A percentile compares a stretch with the other conserved stretches of the same genome.
phyloP scores from a whole-genome alignment of 2,888 invertebrate species.

The Diaprepes abbreviatus region DNA sequence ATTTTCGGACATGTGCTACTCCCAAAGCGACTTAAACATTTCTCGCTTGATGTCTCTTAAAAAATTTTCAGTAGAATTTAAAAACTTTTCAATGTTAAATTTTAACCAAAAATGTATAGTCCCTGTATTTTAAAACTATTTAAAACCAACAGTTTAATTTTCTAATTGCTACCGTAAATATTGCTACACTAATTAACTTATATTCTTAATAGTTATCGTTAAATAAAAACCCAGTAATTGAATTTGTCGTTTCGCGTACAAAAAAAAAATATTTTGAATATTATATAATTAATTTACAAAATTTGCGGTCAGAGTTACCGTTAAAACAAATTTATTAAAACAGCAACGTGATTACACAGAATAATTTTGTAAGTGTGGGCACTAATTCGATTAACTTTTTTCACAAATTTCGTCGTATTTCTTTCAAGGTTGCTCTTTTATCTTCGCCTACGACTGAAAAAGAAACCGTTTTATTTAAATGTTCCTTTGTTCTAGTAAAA shows the following conservation, averaged over 20 bases:
- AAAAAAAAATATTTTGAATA: background rate
- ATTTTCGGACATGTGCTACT: too few species aligned
- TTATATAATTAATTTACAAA: background rate
- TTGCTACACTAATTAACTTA: too few species aligned
- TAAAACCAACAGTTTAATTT: too few species aligned
- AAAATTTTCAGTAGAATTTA: too few species aligned
- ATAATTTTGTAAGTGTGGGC: background rate
- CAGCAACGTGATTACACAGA: constrained; percentile 7
- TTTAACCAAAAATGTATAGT: too few species aligned
- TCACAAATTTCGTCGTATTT: background rate
- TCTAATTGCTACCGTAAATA: too few species aligned
- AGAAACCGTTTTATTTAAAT: background rate
- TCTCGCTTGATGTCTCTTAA: too few species aligned
- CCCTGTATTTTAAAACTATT: too few species aligned
- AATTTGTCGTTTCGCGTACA: background rate
- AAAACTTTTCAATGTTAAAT: too few species aligned
- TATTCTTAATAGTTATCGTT: too few species aligned
- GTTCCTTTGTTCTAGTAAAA: too few species aligned
- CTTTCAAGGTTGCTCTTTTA: background rate
- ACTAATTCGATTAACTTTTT: background rate
- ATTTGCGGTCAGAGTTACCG: background rate
- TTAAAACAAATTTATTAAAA: background rate
- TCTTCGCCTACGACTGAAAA: background rate
- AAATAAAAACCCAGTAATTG: background rate
- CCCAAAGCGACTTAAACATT: too few species aligned